Evolutionary conservation across 2,888 invertebrate species (phyloP).

Genomic region (Ptychoptera albimana): DNA sequence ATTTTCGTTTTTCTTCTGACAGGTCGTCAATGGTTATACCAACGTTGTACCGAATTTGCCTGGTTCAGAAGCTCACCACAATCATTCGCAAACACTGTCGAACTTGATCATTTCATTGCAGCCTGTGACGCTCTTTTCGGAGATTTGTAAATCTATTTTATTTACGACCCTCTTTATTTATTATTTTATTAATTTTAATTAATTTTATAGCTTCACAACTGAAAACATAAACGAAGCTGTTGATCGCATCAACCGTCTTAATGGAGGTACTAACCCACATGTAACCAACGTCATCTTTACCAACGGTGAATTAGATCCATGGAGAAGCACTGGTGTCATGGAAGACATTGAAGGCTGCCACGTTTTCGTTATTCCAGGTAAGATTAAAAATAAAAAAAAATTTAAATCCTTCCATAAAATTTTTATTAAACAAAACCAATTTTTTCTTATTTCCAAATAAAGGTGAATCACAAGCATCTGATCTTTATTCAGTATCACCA

Average conservation of each 20-base stretch:
- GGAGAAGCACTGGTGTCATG: conserved; percentile 29
- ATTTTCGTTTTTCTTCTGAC: conserved; percentile 10
- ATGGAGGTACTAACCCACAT: conserved; percentile 27
- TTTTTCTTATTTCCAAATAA: no score
- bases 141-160: conserved; percentile 1
- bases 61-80: conserved; percentile 63
- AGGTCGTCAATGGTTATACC: conserved; percentile 66
- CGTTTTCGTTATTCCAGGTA: no score
- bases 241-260: conserved; percentile 30
- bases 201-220: no score
- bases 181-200: no score
- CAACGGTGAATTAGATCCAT: conserved; percentile 33
- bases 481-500: background rate
- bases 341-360: conserved; percentile 10
- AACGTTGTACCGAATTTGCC: conserved; percentile 76
- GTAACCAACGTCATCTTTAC: conserved; percentile 29
- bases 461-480: background rate
- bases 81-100: conserved; percentile 33
- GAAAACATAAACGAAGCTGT: conserved; percentile 8
- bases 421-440: no score
- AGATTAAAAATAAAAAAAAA: no score
- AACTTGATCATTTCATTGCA: conserved; percentile 16
- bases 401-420: no score
- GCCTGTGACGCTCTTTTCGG: conserved; percentile 21
- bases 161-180: no score